Evolutionary conservation across 2,888 invertebrate genomes (phyloP).

Genomic region (Exocentrus adspersus): DNA sequence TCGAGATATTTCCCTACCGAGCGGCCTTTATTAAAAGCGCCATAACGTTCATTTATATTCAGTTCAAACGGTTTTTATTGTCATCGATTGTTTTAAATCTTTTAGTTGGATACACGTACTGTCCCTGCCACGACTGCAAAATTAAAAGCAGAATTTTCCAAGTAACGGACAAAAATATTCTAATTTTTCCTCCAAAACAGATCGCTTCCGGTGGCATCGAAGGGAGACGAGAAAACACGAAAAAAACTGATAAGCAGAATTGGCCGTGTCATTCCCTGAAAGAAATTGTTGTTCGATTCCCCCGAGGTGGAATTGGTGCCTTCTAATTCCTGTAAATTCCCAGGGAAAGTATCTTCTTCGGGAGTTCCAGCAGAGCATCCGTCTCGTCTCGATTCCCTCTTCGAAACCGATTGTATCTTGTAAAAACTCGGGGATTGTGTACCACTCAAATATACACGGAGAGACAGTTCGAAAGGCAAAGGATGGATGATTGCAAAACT

Average conservation of each 20-base stretch:
- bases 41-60: slow-evolving; percentile 17
- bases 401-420: slow-evolving; percentile 41
- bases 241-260: slow-evolving; percentile 61
- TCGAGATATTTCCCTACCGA: slow-evolving; percentile 30
- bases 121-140: too few relatives aligned
- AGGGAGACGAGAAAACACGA: slow-evolving; percentile 32
- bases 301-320: slow-evolving; percentile 58
- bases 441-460: background rate
- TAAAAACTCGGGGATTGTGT: slow-evolving; percentile 29
- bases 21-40: slow-evolving; percentile 37
- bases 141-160: too few relatives aligned
- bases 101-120: background rate
- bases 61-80: slow-evolving; percentile 20
- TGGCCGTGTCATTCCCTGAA: slow-evolving; percentile 58
- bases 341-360: slow-evolving; percentile 38
- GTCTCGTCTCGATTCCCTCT: slow-evolving; percentile 26
- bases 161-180: too few relatives aligned
- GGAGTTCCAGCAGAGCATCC: slow-evolving; percentile 34
- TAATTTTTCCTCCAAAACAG: background rate
- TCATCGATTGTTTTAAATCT: slow-evolving; percentile 8
- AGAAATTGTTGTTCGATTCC: slow-evolving; percentile 57
- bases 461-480: background rate
- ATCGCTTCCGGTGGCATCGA: background rate
- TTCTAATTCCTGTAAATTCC: slow-evolving; percentile 51
- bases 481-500: background rate